Conservation (phyloP, 1,140 invertebrate genomes). For the Euwallacea fornicatus region DNA sequence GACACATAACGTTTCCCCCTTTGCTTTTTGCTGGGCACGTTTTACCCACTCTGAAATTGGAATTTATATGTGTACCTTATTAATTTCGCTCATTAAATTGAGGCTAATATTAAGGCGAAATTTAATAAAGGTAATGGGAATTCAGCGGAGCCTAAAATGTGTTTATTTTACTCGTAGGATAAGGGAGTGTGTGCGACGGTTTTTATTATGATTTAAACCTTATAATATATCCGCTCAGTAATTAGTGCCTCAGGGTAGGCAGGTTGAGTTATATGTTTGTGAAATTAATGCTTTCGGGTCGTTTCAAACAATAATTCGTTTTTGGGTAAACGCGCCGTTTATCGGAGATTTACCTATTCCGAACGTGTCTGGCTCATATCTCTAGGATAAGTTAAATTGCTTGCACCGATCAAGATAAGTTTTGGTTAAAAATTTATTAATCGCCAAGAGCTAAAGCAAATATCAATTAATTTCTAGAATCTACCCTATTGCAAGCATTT, state of each 20-base stretch:
- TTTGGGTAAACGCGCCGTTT: conserved; percentile 2
- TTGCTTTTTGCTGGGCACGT: background rate
- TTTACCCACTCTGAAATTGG: conserved; percentile 2
- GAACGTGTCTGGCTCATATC: background rate
- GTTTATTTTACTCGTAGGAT: conserved; percentile 25
- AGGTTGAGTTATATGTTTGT: conserved; percentile 14
- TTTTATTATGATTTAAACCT: conserved; percentile 33
- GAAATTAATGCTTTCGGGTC: conserved; percentile 21
- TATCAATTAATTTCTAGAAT: too few species aligned
- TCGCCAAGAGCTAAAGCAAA: too few species aligned
- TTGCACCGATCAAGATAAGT: too few species aligned
- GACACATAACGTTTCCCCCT: background rate
- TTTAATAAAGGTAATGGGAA: conserved; percentile 19
- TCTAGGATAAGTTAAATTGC: too few species aligned
- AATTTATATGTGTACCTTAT: conserved; percentile 16
- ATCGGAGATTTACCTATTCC: conserved; percentile 11
- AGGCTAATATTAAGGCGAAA: conserved; percentile 26
- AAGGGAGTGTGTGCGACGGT: conserved; percentile 24
- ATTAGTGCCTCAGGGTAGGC: conserved; percentile 21
- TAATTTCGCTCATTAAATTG: conserved; percentile 23
- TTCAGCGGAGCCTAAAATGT: conserved; percentile 27
- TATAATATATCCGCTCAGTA: conserved; percentile 22
- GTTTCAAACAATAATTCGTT: conserved; percentile 7
- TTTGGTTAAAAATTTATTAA: too few species aligned
- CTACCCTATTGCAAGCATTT: background rate